Conservation (phyloP, 2,888 invertebrate genomes). For the Hartigia nigra region DNA sequence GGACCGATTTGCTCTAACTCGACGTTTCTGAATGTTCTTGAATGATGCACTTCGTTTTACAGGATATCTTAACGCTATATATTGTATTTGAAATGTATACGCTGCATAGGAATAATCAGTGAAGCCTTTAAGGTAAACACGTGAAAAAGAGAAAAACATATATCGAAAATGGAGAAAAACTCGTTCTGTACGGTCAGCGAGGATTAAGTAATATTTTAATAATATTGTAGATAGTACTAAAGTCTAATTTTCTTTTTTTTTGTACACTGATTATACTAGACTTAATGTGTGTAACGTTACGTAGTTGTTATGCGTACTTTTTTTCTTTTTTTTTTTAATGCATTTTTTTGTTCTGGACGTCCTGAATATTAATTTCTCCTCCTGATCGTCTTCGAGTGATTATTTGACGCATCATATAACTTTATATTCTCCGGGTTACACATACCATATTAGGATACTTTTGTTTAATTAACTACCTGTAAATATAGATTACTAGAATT, state of each 20-base stretch:
- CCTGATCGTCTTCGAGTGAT: constrained; percentile 53
- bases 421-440: constrained; percentile 36
- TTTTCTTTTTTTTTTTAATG: not conserved
- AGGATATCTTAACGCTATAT: constrained; percentile 12
- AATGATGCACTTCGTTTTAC: constrained; percentile 41
- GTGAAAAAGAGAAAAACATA: constrained; percentile 17
- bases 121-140: constrained; percentile 25
- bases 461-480: constrained; percentile 52
- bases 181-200: constrained; percentile 54
- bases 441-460: constrained; percentile 38
- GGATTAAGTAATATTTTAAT: constrained; percentile 63
- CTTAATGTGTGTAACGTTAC: not conserved
- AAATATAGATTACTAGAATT: constrained; percentile 51
- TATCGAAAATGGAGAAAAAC: constrained; percentile 12
- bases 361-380: constrained; percentile 64
- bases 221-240: not conserved
- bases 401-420: constrained; percentile 26
- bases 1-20: not conserved
- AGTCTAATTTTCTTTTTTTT: not conserved
- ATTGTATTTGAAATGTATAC: constrained; percentile 4
- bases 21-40: constrained; percentile 49
- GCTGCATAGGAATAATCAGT: constrained; percentile 19
- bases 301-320: not conserved
- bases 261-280: not conserved
- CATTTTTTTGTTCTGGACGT: not conserved